Base-by-base conservation (phyloP, 2,888 invertebrate genomes). In the Ischnus inquisitorius region DNA sequence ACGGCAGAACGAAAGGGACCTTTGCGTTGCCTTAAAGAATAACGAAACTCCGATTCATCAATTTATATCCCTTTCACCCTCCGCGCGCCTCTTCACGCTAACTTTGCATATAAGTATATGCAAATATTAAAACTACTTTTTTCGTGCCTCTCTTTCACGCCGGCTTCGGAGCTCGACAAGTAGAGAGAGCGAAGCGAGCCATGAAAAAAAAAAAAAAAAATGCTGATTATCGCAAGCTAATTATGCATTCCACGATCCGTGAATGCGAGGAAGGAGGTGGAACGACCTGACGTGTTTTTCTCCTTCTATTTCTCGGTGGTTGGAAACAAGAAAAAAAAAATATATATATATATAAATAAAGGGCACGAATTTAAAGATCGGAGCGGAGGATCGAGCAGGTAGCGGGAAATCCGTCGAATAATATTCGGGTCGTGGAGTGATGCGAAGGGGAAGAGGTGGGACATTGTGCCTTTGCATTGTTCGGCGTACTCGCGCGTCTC, bases 311-410 rank as follows among this genome's bases (percentile, higher is more conserved):
- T 64, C 48, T 43, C 16, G 62, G 16, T 41, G 57, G 34, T 51
- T 46, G 64, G 25, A 64, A 80, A 82, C 34, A 67, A 25, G 62
- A 77, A 82, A 65, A 82, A 83, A 74, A 79, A 79, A 67, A 64
- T 65, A 67, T 79, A 85, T 84, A 79, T 85, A 79, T 65, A 64
- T 65, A 67, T 79, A 85, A 85, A 79, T 85, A 85, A 84, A 71
- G 85, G 82, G 83, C 85, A 86, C 85, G 82, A 81, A 90, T 84
- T 88, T 87, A 67, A 74, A 84, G 85, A 86, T 88, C 87, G 78
- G 74, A 80, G 74, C 75, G 57, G 48, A 51, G 78, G 60, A 75
- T 75, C 60, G 82, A 68, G 88, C 89, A 90, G 91, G 90, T 90
- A 90, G 88, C 84, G 84, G 81, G 79, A 86, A 71, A 82, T 86